Evolutionary conservation across 1,140 invertebrate species (phyloP).

Genomic region (Euura lappo): DNA sequence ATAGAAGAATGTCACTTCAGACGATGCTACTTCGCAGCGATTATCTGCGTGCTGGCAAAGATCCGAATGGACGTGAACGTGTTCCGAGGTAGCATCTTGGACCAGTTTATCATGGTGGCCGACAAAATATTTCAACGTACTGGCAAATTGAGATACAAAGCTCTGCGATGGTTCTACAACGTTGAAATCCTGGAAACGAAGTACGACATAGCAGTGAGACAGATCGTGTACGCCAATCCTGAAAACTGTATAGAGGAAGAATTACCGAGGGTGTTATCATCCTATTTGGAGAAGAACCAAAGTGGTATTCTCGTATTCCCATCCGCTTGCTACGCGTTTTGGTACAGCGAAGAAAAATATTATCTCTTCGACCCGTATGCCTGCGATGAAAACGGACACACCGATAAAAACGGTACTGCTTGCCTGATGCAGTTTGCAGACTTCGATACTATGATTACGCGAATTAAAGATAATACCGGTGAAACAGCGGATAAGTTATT

Average conservation of each 20-base stretch:
- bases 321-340: slow-evolving; percentile 48
- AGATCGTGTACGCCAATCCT: slow-evolving; percentile 41
- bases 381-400: slow-evolving; percentile 44
- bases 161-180: slow-evolving; percentile 40
- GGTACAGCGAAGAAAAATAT: slow-evolving; percentile 34
- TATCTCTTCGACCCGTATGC: slow-evolving; percentile 54
- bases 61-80: slow-evolving; percentile 32
- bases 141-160: slow-evolving; percentile 42
- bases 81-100: slow-evolving; percentile 36
- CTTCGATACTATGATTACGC: slow-evolving; percentile 32
- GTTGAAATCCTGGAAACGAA: slow-evolving; percentile 36
- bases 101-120: slow-evolving; percentile 39
- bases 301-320: slow-evolving; percentile 49
- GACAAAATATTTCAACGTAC: slow-evolving; percentile 39
- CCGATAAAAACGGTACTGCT: slow-evolving; percentile 29
- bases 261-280: slow-evolving; percentile 26
- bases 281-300: slow-evolving; percentile 38
- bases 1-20: slow-evolving; percentile 40
- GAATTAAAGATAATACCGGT: slow-evolving; percentile 38
- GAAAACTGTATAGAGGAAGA: slow-evolving; percentile 31
- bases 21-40: slow-evolving; percentile 45
- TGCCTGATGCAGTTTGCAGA: slow-evolving; percentile 43
- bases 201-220: slow-evolving; percentile 46
- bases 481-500: slow-evolving; percentile 33
- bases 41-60: slow-evolving; percentile 49